Evolutionary conservation across 2,113 vertebrate genomes (phyloP), one percentile per base, ranked within the genome.

Genomic region (Isurus oxyrinchus): DNA sequence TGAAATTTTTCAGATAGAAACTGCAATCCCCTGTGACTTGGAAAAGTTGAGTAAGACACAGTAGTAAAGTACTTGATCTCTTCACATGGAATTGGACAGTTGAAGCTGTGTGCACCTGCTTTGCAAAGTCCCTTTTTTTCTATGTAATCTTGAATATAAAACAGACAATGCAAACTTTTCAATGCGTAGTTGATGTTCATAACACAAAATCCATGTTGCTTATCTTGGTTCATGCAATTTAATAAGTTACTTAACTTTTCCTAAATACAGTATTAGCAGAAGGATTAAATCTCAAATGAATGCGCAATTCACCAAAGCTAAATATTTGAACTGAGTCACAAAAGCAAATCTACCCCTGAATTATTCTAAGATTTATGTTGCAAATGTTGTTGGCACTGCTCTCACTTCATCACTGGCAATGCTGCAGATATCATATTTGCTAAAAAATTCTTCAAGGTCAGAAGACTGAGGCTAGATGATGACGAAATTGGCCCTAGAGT

Each of bases 1-100:
- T 97, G 98, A 96, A 98, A 96, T 96, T 97, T 98, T 55, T 96
- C 86, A 23, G 98, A 98, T 95, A 98, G 96, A 81, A 97, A 97
- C 95, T 97, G 97, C 10, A 97, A 96, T 69, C 97, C 97, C 1
- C 87, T 97, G 96, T 97, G 96, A 97, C 97, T 98, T 96, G 97
- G 98, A 96, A 98, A 98, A 44, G 96, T 97, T 31, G 98, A 97
- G 96, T 98, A 98, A 49, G 97, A 98, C 86, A 98, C 93, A 53
- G 97, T 97, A 1, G 97, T 97, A 8, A 98, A 98, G 57, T 98
- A 98, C 95, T 97, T 97, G 0, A 96, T 98, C 96, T 98, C 98
- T 97, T 98, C 98, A 97, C 98, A 98, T 27, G 98, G 96, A 6
- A 97, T 95, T 53, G 98, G 98, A 35, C 98, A 98, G 96, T 97